A percentile compares a stretch with the other conserved stretches of the same genome.
These are phyloP conservation scores for Rhagium mordax DNA, from an alignment of 2,888 invertebrate genomes.

Conservation along the genomic window DNA sequence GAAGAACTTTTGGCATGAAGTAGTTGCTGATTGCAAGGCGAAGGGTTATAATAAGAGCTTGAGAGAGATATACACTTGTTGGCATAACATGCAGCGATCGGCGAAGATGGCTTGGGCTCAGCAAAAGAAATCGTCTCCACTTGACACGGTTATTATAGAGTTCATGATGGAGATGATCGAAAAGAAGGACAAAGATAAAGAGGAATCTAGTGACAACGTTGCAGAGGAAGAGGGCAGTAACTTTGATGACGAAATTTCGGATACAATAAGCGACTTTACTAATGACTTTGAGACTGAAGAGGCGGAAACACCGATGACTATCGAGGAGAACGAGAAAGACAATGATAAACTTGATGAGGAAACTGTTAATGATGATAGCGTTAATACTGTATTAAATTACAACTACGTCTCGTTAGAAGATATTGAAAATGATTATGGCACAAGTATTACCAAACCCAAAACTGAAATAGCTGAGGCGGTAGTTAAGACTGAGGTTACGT, in stretches of 20 bases:
- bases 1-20: background rate
- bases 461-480: background rate
- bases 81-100: background rate
- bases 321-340: background rate
- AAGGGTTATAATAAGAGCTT: background rate
- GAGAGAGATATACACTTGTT: background rate
- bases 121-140: background rate
- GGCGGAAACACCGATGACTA: background rate
- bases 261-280: background rate
- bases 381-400: background rate
- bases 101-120: conserved; percentile 21
- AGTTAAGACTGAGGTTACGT: too few species aligned
- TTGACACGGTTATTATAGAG: conserved; percentile 8
- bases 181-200: background rate
- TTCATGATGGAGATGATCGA: conserved; percentile 24
- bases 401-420: conserved; percentile 9
- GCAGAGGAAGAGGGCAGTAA: background rate
- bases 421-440: background rate
- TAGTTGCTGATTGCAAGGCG: background rate
- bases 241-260: background rate
- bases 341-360: background rate
- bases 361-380: background rate
- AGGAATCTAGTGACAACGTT: background rate
- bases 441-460: background rate
- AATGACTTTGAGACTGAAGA: background rate